phyloP scores from a whole-genome alignment of 2,888 invertebrate species.

The Melieria omissa region DNA sequence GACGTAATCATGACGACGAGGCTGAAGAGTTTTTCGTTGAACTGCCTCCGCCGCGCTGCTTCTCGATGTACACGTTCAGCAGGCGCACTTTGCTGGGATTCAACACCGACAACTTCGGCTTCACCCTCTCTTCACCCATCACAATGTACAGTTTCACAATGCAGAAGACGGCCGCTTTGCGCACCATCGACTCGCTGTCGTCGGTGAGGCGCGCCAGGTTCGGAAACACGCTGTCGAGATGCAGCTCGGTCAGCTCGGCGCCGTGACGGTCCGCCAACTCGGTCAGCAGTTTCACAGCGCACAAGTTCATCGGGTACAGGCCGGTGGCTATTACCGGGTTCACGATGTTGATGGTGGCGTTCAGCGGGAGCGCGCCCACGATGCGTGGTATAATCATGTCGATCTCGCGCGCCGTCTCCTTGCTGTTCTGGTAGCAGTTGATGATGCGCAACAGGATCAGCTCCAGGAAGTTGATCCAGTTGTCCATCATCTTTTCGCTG shows the following conservation, averaged over 20 bases:
- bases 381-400: constrained; percentile 83
- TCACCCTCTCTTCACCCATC: constrained; percentile 86
- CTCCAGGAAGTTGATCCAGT: constrained; percentile 91
- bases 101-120: constrained; percentile 82
- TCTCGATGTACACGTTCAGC: constrained; percentile 61
- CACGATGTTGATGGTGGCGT: constrained; percentile 75
- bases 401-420: constrained; percentile 84
- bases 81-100: constrained; percentile 81
- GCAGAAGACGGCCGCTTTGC: constrained; percentile 97
- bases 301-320: constrained; percentile 87
- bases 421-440: constrained; percentile 82
- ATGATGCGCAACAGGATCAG: constrained; percentile 89
- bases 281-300: constrained; percentile 91
- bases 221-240: constrained; percentile 85
- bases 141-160: constrained; percentile 94
- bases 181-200: constrained; percentile 89
- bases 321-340: constrained; percentile 89
- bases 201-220: constrained; percentile 92
- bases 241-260: constrained; percentile 77
- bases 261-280: constrained; percentile 84
- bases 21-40: constrained; percentile 63
- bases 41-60: constrained; percentile 53
- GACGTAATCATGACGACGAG: constrained; percentile 60
- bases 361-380: constrained; percentile 83
- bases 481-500: constrained; percentile 77